Evolutionary conservation across 2,888 invertebrate genomes (phyloP).

Genomic region (Mythimna albipuncta): DNA sequence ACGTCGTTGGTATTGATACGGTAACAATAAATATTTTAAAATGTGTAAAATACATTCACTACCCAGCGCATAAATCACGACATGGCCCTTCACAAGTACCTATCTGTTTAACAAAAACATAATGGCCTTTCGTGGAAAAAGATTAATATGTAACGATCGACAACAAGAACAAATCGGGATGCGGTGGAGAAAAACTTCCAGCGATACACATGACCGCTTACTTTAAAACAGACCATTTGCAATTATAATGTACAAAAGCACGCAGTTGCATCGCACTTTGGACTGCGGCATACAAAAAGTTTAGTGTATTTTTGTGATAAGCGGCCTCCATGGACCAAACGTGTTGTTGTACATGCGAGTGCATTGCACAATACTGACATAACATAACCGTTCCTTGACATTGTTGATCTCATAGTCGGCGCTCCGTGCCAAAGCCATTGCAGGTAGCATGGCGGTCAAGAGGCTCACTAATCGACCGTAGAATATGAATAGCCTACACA

Average conservation of each 20-base stretch:
- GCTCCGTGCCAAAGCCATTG: conserved; percentile 76
- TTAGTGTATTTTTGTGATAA: conserved; percentile 52
- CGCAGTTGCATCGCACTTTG: conserved; percentile 46
- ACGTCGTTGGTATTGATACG: conserved; percentile 9
- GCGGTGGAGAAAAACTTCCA: conserved; percentile 54
- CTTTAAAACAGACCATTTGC: conserved; percentile 54
- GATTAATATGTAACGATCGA: conserved; percentile 63
- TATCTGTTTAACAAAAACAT: conserved; percentile 47
- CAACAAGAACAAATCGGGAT: conserved; percentile 54
- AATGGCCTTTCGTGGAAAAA: conserved; percentile 57
- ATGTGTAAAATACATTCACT: conserved; percentile 41
- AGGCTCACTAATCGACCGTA: conserved; percentile 67
- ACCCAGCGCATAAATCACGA: conserved; percentile 47
- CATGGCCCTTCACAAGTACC: conserved; percentile 41
- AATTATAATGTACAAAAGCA: conserved; percentile 56
- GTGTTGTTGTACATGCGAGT: conserved; percentile 25
- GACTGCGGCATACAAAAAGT: conserved; percentile 46
- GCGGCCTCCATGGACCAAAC: conserved; percentile 41
- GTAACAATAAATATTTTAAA: conserved; percentile 32
- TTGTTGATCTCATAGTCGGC: conserved; percentile 82
- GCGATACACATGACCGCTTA: conserved; percentile 57
- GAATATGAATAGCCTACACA: conserved; percentile 70
- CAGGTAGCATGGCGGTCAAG: conserved; percentile 67
- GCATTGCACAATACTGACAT: conserved; percentile 78
- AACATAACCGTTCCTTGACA: conserved; percentile 85